Conservation (phyloP, 2,888 invertebrate species). For the Itoplectis maculator region DNA sequence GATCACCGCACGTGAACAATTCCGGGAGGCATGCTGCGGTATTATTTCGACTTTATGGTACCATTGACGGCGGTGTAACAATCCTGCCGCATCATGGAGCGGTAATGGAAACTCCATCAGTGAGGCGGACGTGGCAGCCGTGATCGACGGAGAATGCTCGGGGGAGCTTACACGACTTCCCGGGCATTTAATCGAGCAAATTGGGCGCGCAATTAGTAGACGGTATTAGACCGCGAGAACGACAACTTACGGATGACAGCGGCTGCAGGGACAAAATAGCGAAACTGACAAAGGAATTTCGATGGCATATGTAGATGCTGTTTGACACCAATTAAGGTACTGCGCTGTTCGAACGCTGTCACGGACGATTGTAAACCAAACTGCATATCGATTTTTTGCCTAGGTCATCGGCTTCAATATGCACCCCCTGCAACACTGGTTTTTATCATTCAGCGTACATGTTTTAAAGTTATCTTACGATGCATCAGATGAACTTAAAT, state of each 20-base stretch:
- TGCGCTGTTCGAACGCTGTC: too few relatives aligned
- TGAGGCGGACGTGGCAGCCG: not conserved
- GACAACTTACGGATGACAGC: not conserved
- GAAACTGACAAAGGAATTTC: not conserved
- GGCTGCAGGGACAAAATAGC: not conserved
- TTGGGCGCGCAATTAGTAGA: constrained; percentile 39
- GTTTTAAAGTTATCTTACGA: too few relatives aligned
- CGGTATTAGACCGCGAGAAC: not conserved
- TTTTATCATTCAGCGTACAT: too few relatives aligned
- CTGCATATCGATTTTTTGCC: too few relatives aligned
- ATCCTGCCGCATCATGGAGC: constrained; percentile 35
- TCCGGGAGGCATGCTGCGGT: not conserved
- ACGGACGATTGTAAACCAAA: too few relatives aligned
- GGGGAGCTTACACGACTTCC: constrained; percentile 28
- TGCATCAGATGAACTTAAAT: too few relatives aligned
- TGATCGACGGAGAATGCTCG: constrained; percentile 30
- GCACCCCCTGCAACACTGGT: too few relatives aligned
- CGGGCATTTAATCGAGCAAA: constrained; percentile 39
- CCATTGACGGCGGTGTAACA: not conserved
- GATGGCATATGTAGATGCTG: not conserved
- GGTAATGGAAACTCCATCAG: constrained; percentile 49
- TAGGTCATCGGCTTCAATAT: too few relatives aligned
- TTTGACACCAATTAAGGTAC: not conserved
- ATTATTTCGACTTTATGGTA: constrained; percentile 35
- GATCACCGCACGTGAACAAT: constrained; percentile 16